Conservation (phyloP, 2,888 invertebrate species). For the Cheiracanthium punctorium region DNA sequence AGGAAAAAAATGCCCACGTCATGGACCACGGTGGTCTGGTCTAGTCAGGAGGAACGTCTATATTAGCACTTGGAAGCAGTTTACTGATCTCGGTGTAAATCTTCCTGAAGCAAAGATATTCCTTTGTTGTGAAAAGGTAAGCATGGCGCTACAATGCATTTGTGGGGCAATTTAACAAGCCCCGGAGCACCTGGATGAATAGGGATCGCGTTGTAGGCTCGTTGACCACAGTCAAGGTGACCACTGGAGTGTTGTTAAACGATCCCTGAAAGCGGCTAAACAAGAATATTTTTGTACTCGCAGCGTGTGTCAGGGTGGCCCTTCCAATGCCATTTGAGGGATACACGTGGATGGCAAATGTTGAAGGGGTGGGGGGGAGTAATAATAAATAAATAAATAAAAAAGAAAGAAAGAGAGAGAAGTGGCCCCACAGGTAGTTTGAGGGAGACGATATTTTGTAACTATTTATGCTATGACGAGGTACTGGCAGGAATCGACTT, state of each 20-base stretch:
- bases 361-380: no score
- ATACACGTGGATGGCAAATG: no score
- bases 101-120: not conserved
- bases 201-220: not conserved
- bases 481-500: no score
- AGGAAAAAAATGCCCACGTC: no score
- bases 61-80: not conserved
- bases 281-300: slow-evolving; percentile 3
- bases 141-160: not conserved
- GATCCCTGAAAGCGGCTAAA: not conserved
- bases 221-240: slow-evolving; percentile 9
- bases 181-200: not conserved
- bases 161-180: not conserved
- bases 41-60: no score
- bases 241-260: not conserved
- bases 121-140: not conserved
- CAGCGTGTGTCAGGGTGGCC: not conserved
- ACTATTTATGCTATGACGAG: no score
- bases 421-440: not conserved
- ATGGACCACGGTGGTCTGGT: no score
- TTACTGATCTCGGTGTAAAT: not conserved
- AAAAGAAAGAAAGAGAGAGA: no score
- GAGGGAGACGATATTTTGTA: no score
- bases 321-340: not conserved
- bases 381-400: no score